Evolutionary conservation across 2,888 invertebrate genomes (phyloP).

Genomic region (Synergus umbraculus): DNA sequence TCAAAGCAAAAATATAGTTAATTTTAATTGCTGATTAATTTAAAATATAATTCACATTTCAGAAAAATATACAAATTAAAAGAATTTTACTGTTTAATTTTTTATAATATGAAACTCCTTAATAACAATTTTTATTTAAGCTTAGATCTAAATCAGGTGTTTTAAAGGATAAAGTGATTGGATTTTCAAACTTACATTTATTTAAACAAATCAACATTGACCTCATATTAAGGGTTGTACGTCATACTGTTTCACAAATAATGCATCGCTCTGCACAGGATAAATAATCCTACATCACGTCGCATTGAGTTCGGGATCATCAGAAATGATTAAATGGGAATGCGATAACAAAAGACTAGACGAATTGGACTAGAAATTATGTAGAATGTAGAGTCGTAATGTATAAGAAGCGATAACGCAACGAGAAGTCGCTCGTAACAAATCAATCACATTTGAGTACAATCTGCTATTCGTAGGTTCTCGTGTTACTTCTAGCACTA

Average conservation of each 20-base stretch:
- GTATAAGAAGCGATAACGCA: slow-evolving; percentile 47
- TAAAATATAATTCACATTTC: not conserved
- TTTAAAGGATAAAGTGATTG: slow-evolving; percentile 47
- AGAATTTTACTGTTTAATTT: not conserved
- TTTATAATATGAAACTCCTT: not conserved
- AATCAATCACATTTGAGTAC: slow-evolving; percentile 68
- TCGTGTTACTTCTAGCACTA: slow-evolving; percentile 49
- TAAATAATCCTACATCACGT: slow-evolving; percentile 71
- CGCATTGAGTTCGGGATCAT: slow-evolving; percentile 44
- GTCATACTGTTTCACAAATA: slow-evolving; percentile 74
- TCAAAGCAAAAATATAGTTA: not conserved
- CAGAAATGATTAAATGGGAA: slow-evolving; percentile 30
- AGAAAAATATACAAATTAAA: not conserved
- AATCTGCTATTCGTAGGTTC: slow-evolving; percentile 61
- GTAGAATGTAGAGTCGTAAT: slow-evolving; percentile 47
- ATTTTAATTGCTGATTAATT: not conserved
- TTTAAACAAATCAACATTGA: slow-evolving; percentile 78
- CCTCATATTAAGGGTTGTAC: slow-evolving; percentile 77
- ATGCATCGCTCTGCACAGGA: slow-evolving; percentile 74
- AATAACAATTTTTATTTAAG: not conserved
- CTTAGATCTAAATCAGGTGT: not conserved
- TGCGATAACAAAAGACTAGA: slow-evolving; percentile 37
- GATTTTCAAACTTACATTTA: slow-evolving; percentile 77
- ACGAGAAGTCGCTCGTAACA: slow-evolving; percentile 62
- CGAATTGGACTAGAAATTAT: slow-evolving; percentile 55